Percentiles rank a stretch among this genome's conserved stretches.
Evolutionary conservation across 2,888 invertebrate species (phyloP).

Genomic region (Arctia plantaginis): DNA sequence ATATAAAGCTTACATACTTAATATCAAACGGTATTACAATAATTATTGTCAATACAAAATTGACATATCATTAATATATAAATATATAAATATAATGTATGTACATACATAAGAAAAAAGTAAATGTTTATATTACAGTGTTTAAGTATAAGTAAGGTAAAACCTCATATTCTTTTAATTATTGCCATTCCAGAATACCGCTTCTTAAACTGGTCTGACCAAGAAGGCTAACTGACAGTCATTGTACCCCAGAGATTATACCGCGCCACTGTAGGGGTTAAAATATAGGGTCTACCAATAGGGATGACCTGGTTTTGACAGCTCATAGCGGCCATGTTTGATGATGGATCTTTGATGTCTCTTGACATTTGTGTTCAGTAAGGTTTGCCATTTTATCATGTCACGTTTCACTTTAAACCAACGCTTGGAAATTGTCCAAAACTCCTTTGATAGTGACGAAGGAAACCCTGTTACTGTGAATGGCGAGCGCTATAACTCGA

Average conservation of each 20-base stretch:
- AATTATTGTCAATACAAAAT: conserved; percentile 72
- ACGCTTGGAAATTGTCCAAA: too few relatives aligned
- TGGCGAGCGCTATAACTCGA: too few relatives aligned
- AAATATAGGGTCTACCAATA: too few relatives aligned
- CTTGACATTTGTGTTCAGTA: too few relatives aligned
- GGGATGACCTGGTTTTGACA: too few relatives aligned
- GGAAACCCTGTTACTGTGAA: too few relatives aligned
- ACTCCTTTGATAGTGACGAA: too few relatives aligned
- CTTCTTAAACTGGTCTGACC: neutral
- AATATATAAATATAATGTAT: conserved; percentile 37
- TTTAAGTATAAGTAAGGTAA: neutral
- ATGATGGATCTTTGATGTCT: too few relatives aligned
- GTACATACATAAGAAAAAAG: conserved; percentile 25
- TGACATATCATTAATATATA: conserved; percentile 49
- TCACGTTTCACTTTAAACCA: too few relatives aligned
- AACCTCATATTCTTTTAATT: neutral
- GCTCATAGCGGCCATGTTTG: too few relatives aligned
- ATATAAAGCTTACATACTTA: conserved; percentile 38
- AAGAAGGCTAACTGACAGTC: neutral
- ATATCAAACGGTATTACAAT: conserved; percentile 47
- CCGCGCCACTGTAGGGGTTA: too few relatives aligned
- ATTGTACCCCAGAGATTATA: neutral
- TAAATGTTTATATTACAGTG: conserved; percentile 21
- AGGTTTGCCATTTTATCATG: too few relatives aligned
- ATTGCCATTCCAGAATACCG: neutral